Evolutionary conservation across 2,888 invertebrate genomes (phyloP), one percentile per base, ranked within the genome.

Genomic region (Dicycla oo): DNA sequence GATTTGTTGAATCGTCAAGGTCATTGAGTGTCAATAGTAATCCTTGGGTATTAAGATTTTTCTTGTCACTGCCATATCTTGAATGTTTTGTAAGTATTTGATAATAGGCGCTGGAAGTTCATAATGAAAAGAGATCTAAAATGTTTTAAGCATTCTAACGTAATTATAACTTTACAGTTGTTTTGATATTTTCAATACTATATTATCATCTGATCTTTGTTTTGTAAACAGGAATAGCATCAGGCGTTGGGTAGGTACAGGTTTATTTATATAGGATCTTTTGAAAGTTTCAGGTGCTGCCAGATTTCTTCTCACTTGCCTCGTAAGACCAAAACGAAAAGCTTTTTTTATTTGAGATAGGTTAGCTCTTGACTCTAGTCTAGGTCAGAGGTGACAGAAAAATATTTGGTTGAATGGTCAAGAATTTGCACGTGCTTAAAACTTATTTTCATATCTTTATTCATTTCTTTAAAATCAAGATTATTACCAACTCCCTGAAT

Each of bases 1-100:
- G 60, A 61, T 65, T 49, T 62, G 64, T 68, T 60, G 53, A 57
- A 65, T 60, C 51, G 49, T 34, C 82, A 82, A 82, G 83, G 83
- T 54, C 57, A 63, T 60, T 4, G 4, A 47, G 7, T 75, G 49
- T 70, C 57, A 77, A 81, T 65, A 61, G 53, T 54, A 34, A 40
- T 67, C 53, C 58, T 75, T 62, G 13, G 47, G 43, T 58, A 62
- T 68, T 53, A 54, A 30, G 67, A 67, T 67, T 75, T 75, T 77
- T 75, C 61, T 58, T 45, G 76, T 54, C 60, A 60, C 34, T 47
- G 18, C 43, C 45, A 15, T 75, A 67, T 67, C 67, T 81, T 34
- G 20, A 34, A 57, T 38, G 23, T 53, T 53, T 57, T 62, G 38
- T 64, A 64, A 71, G 40, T 60, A 71, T 47, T 78, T 73, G 38